Evolutionary conservation across 2,888 invertebrate genomes (phyloP), one percentile per base, ranked within the genome.

Genomic region (Rhagonycha fulva): DNA sequence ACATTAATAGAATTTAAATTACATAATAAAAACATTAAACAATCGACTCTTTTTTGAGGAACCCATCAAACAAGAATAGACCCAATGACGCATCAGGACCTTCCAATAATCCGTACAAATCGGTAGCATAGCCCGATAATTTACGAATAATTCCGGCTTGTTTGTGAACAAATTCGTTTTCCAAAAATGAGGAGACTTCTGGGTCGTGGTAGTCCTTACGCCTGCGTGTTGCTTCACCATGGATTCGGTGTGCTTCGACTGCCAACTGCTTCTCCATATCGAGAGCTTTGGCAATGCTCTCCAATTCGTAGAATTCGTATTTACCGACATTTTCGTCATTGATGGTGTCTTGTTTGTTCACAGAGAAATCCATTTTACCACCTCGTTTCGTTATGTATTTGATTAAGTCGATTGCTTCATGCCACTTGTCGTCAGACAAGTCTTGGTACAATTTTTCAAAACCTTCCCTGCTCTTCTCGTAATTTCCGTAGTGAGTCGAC

Each of bases 381-480:
- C 96, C 96, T 83, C 96, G 93, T 86, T 91, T 91, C 0, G 94
- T 90, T 61, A 95, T 90, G 86, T 94, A 94, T 85, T 96, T 94
- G 82, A 95, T 94, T n/a, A 95, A 83, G 10, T 93, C 92, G 82
- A 95, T 92, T 32, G 92, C 90, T 83, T 94, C 92, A 14, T 92
- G 91, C 93, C 95, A 96, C 5, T 93, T 89, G 11, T 91, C 89
- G 82, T 96, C 95, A 0, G 95, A 94, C 10, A 95, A 87, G 75
- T 91, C 91, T 81, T 91, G 91, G 89, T 94, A 95, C 10, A 95
- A 87, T 84, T 93, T 93, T 82, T 92, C 91, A 87, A 96, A 95
- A 4, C 96, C 96, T 23, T 89, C 91, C 30, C 96, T 90, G 87
- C 94, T 93, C 28, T 92, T 92, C 84, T 93, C 91, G 86, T 93